Conservation (phyloP, 2,888 invertebrate genomes). For the Gymnocheta viridis region DNA sequence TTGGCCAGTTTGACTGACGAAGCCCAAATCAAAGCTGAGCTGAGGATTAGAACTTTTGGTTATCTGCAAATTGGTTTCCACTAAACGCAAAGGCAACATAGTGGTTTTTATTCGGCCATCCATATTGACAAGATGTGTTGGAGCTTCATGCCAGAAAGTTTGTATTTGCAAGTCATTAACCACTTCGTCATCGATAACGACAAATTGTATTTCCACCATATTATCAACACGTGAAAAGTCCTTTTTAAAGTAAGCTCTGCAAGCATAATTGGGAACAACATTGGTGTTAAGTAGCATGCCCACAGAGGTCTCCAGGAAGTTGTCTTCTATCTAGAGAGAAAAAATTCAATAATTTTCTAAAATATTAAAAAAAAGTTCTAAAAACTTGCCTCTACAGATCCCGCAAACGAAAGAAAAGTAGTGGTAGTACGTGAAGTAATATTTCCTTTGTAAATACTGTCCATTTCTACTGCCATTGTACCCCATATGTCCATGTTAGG, state of each 20-base stretch:
- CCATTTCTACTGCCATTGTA: constrained; percentile 82
- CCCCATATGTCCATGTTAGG: constrained; percentile 82
- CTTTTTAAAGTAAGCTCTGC: constrained; percentile 86
- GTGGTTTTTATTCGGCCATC: constrained; percentile 80
- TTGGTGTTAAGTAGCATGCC: constrained; percentile 86
- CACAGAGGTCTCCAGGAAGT: constrained; percentile 85
- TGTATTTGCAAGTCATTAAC: constrained; percentile 82
- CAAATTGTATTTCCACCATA: constrained; percentile 85
- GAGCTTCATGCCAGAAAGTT: constrained; percentile 83
- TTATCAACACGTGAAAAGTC: constrained; percentile 87
- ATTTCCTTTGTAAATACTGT: constrained; percentile 83
- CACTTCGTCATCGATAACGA: constrained; percentile 84
- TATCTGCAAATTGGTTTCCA: constrained; percentile 76
- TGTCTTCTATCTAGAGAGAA: constrained; percentile 84
- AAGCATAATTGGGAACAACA: constrained; percentile 85
- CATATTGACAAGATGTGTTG: constrained; percentile 82
- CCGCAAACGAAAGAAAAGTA: constrained; percentile 83
- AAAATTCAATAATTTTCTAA: constrained; percentile 48
- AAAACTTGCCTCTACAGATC: constrained; percentile 83
- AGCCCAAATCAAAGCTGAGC: constrained; percentile 76
- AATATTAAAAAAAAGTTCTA: background rate
- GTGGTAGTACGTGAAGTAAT: constrained; percentile 83
- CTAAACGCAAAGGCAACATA: constrained; percentile 77
- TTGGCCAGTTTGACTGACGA: constrained; percentile 75
- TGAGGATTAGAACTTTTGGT: constrained; percentile 75